These are phyloP conservation scores for Zaprionus africanus DNA, from an alignment of 1,140 invertebrate genomes.

Conservation along the genomic window DNA sequence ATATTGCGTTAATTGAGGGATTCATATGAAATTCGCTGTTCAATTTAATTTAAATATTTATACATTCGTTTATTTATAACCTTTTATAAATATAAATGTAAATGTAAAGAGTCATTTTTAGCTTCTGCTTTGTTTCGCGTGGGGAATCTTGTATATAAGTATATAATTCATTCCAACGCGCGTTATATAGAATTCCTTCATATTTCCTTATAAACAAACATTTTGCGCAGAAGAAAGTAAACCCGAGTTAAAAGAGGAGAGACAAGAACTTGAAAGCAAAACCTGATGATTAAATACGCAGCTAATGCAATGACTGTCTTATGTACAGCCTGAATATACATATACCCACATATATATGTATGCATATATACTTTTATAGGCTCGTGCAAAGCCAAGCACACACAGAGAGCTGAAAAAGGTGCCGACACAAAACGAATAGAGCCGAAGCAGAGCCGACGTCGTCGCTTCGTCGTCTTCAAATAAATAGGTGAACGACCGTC, in stretches of 20 bases:
- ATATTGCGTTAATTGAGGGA: too few species aligned
- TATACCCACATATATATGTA: slow-evolving; percentile 13
- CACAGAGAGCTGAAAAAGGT: slow-evolving; percentile 38
- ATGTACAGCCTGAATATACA: slow-evolving; percentile 35
- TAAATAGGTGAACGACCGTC: slow-evolving; percentile 84
- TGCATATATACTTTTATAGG: slow-evolving; percentile 7
- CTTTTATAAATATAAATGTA: too few species aligned
- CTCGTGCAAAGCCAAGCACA: slow-evolving; percentile 19
- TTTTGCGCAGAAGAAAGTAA: slow-evolving; percentile 50
- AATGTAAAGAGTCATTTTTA: too few species aligned
- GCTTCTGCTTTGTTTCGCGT: too few species aligned
- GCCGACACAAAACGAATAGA: slow-evolving; percentile 30
- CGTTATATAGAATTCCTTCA: slow-evolving; percentile 33
- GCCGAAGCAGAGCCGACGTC: slow-evolving; percentile 24
- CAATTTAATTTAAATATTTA: too few species aligned
- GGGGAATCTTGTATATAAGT: background rate
- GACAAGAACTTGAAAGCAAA: slow-evolving; percentile 28
- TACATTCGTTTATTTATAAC: too few species aligned
- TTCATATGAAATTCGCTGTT: too few species aligned
- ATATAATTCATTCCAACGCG: background rate
- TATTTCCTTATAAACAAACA: slow-evolving; percentile 67
- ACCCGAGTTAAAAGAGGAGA: slow-evolving; percentile 31
- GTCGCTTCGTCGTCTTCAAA: slow-evolving; percentile 45
- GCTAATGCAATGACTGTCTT: slow-evolving; percentile 42
- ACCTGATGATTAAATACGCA: slow-evolving; percentile 79